Conservation (phyloP, 2,113 vertebrate species). For the Regulus satrapa region DNA sequence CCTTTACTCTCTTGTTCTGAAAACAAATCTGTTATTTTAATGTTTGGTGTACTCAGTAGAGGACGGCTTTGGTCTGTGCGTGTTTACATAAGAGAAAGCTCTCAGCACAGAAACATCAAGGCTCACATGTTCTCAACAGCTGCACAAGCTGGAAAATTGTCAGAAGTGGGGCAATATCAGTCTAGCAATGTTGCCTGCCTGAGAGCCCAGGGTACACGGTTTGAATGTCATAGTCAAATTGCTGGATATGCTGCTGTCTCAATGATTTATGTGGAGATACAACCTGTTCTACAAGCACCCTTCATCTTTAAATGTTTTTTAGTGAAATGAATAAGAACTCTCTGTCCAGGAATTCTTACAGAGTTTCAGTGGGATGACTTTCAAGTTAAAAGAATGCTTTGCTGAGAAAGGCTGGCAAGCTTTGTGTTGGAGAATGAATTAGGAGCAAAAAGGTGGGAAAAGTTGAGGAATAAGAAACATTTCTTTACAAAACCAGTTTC, state of each 20-base stretch:
- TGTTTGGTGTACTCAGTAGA: neutral
- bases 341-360: neutral
- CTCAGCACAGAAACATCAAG: neutral
- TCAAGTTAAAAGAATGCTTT: neutral
- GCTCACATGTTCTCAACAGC: neutral
- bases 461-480: neutral
- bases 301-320: neutral
- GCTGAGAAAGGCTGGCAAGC: neutral
- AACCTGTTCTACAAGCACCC: neutral
- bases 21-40: neutral
- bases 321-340: neutral
- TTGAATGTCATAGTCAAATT: neutral
- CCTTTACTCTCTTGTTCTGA: neutral
- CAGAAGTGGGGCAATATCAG: neutral
- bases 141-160: neutral
- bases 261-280: neutral
- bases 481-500: neutral
- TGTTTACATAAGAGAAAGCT: neutral
- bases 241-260: neutral
- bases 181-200: neutral
- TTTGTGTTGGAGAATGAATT: neutral
- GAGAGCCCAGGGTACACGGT: neutral
- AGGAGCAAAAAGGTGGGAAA: neutral
- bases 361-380: neutral
- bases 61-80: neutral